phyloP scores from a whole-genome alignment of 1,140 invertebrate genomes.

The Drosophila quadrilineata region DNA sequence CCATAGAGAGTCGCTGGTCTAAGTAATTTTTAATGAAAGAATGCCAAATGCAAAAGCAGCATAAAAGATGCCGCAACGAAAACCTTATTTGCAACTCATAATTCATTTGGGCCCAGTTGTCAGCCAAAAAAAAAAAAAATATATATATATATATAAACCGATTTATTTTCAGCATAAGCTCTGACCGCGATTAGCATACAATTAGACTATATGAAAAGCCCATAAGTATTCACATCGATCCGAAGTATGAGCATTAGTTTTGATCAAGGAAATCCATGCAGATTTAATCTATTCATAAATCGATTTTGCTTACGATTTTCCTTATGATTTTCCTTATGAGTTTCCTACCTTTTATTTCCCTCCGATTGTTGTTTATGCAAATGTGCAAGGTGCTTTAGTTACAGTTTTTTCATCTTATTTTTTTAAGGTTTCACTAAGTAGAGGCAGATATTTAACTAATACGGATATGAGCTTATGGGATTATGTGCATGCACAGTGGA shows the following conservation, averaged over 20 bases:
- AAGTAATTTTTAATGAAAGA: conserved; percentile 60
- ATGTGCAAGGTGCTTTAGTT: conserved; percentile 34
- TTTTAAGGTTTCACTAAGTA: background rate
- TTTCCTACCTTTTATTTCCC: conserved; percentile 6
- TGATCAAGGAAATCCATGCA: too few species aligned
- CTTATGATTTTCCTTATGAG: background rate
- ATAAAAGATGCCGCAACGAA: conserved; percentile 53
- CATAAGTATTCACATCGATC: conserved; percentile 23
- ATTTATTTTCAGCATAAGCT: conserved; percentile 63
- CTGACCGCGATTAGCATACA: conserved; percentile 72
- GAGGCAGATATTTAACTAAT: conserved; percentile 21
- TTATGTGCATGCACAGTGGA: too few species aligned
- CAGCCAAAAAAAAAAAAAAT: too few species aligned
- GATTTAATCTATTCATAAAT: conserved; percentile 54
- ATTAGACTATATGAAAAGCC: conserved; percentile 47
- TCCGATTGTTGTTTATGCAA: conserved; percentile 59
- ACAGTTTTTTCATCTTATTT: too few species aligned
- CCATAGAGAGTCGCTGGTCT: conserved; percentile 37
- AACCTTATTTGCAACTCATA: conserved; percentile 29
- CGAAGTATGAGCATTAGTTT: too few species aligned
- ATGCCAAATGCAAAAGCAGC: background rate
- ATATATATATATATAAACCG: conserved; percentile 13
- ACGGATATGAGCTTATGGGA: background rate
- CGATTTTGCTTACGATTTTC: background rate
- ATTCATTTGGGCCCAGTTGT: conserved; percentile 53